Evolutionary conservation across 2,888 invertebrate species (phyloP), one percentile per base, ranked within the genome.

Genomic region (Plusia festucae): DNA sequence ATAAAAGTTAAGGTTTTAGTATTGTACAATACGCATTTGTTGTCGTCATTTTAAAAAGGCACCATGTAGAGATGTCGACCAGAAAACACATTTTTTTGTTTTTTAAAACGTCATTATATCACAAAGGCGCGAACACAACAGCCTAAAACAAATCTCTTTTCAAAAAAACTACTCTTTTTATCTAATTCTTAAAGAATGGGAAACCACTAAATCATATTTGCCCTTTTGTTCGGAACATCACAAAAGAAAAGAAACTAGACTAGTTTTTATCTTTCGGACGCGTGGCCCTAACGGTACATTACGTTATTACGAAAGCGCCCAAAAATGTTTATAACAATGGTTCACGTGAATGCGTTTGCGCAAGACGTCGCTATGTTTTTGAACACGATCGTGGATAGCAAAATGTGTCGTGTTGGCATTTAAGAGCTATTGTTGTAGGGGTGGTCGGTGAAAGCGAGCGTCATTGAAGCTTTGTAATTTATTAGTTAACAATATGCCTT

Each of bases 391-490:
- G 88, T 92, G 89, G 86, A 88, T 85, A 88, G 80, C 83, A 83
- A 85, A 88, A 83, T 85, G 82, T 85, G 83, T 86, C 85, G 83
- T 83, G 85, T 86, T 86, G 87, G 86, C 85, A 85, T 89, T 87
- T 85, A 77, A 69, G 74, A 79, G 74, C 79, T 73, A 85, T 89
- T 91, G 89, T 90, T 82, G 73, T 64, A 78, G 79, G 91, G 93
- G 93, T 93, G 94, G 93, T 87, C 90, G 86, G 93, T 88, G 93
- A 93, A 94, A 93, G 92, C 89, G 88, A 84, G 68, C 63, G 71
- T 74, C 75, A 80, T 83, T 83, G 78, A 73, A 62, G 61, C 79
- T 79, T 78, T 79, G 78, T 78, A 81, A 70, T 77, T 64, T 69
- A 67, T 73, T 70, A 79, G 73, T 74, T 79, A 73, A 53, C 73